phyloP scores from a whole-genome alignment of 2,113 vertebrate species.

The Ictalurus furcatus region DNA sequence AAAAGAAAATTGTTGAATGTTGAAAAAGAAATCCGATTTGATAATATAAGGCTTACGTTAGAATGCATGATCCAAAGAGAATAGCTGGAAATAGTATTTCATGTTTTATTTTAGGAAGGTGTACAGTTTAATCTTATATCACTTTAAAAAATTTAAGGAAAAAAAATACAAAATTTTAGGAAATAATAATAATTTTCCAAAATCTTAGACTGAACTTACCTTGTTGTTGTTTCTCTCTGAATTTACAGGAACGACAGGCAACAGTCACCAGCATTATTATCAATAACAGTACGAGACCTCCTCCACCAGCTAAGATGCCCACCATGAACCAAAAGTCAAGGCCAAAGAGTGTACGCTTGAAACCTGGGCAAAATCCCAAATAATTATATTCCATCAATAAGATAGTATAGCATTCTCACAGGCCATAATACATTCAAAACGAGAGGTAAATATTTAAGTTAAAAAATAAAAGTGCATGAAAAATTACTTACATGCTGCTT shows the following conservation, averaged over 20 bases:
- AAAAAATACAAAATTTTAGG: not conserved
- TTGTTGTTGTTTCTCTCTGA: not conserved
- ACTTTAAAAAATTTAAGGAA: too few relatives aligned
- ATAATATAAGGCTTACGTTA: not conserved
- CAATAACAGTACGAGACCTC: slow-evolving; percentile 48
- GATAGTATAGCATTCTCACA: not conserved
- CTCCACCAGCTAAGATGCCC: slow-evolving; percentile 39
- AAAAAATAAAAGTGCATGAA: not conserved
- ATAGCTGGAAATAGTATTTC: not conserved
- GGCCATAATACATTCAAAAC: not conserved
- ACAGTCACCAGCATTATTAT: not conserved
- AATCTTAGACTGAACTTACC: slow-evolving; percentile 40
- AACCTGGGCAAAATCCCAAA: not conserved
- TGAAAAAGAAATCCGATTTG: not conserved
- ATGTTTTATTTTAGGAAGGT: not conserved
- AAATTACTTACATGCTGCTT: slow-evolving; percentile 25
- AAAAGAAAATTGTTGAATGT: too few relatives aligned
- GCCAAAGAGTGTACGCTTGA: slow-evolving; percentile 2
- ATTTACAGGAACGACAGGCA: not conserved
- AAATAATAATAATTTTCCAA: not conserved
- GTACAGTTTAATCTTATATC: not conserved
- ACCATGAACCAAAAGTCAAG: slow-evolving; percentile 53
- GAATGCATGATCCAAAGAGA: not conserved
- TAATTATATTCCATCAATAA: not conserved
- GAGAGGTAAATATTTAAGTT: not conserved